Evolutionary conservation across 2,113 vertebrate genomes (phyloP).

Genomic region (Lichenostomus cassidix): DNA sequence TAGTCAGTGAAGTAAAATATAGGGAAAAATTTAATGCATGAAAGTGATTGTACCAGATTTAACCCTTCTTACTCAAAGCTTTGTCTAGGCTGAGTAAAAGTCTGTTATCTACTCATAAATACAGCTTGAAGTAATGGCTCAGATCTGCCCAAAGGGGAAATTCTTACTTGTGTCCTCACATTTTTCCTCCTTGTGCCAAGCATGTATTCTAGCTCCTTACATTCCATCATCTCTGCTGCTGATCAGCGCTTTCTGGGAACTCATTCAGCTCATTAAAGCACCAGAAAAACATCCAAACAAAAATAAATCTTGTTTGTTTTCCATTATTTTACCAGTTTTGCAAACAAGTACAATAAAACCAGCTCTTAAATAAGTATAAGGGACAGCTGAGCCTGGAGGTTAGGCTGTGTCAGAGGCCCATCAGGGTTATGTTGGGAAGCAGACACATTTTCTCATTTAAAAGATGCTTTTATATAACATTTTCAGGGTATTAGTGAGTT

Average conservation of each 20-base stretch:
- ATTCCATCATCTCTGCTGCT: not conserved
- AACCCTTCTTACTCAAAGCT: not conserved
- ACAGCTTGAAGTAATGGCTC: not conserved
- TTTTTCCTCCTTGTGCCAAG: not conserved
- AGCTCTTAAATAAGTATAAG: not conserved
- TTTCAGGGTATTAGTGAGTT: not conserved
- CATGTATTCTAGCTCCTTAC: not conserved
- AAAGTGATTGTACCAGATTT: not conserved
- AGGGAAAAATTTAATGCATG: not conserved
- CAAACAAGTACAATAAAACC: not conserved
- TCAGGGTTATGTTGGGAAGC: not conserved
- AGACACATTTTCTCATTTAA: not conserved
- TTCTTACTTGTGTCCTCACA: not conserved
- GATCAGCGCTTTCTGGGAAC: not conserved
- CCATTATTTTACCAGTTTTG: not conserved
- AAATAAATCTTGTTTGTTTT: not conserved
- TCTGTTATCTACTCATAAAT: not conserved
- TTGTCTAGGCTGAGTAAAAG: not conserved
- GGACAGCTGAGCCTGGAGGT: not conserved
- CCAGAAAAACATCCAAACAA: not conserved
- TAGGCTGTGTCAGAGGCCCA: not conserved
- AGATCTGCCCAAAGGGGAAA: not conserved
- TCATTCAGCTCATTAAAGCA: not conserved
- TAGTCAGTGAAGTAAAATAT: not conserved
- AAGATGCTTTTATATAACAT: fast-evolving